Base-by-base conservation (phyloP, 37 sponge, comb jelly and placozoan species). In the Ianthella basta region DNA sequence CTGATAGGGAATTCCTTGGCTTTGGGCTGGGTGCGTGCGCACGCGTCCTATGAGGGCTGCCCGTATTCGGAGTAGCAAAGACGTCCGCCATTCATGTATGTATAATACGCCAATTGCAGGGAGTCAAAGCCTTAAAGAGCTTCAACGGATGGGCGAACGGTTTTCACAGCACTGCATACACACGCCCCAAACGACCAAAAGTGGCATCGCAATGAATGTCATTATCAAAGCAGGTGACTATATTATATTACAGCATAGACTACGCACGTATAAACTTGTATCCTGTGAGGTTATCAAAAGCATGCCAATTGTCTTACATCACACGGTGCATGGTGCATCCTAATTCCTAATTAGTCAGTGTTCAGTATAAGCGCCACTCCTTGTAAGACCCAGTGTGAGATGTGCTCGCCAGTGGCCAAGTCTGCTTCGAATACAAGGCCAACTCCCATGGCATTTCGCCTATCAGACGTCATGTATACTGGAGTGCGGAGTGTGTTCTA, bases 351-450 rank as follows among this genome's bases (percentile, higher is more conserved):
- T 88, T 86, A 99, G 93, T 99, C 99, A 20, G 97, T 93, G 89
- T 99, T 99, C 54, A 99, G 94, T 15, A 93, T 72, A 15, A 99
- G 92, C 67, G 94, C 93, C 18, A 99, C 99, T 35, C 99, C 97
- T 60, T 99, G 94, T 24, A 97, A 86, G 36, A 89, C 92, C 97
- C 97, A 97, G 84, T 99, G 99, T 10, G 99, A 99, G 65, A 88
- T 91, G 83, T 99, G 99, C 36, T 99, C 99, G 24, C 66, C 77
- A 2, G 97, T 99, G 85, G 89, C 77, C 77, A 99, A 86, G 80
- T 99, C 99, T 30, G 99, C 95, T 72, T 99, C 97, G 85, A 99
- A 99, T 72, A 99, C 99, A 23, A 99, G 92, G 5, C 99, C 99
- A 29, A 97, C 96, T 20, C 97, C 95, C 99, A 99, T 99, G 36